Percentiles rank a stretch among this genome's conserved stretches.
These are phyloP conservation scores for Diplogasteroides magnus DNA, from an alignment of 1,140 invertebrate species.

Conservation along the genomic window DNA sequence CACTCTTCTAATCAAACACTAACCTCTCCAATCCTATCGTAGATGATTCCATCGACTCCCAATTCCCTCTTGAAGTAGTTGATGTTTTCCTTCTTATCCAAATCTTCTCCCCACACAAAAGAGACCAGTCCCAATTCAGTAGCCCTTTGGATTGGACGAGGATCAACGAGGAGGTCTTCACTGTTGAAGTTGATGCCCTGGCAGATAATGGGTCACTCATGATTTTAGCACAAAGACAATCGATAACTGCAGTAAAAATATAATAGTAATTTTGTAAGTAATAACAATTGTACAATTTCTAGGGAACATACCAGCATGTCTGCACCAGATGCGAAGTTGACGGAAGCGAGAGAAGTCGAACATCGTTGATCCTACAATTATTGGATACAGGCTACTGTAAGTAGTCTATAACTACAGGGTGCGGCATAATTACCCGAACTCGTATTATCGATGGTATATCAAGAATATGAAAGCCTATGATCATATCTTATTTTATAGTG, in stretches of 20 bases:
- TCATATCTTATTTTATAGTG: too few species aligned
- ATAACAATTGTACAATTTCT: background rate
- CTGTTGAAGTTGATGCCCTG: conserved; percentile 52
- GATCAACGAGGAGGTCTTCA: conserved; percentile 44
- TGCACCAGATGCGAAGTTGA: conserved; percentile 44
- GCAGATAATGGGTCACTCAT: conserved; percentile 16
- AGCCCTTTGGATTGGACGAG: conserved; percentile 42
- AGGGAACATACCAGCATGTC: conserved; percentile 35
- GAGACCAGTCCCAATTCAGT: conserved; percentile 48
- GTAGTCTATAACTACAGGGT: too few species aligned
- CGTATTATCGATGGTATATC: too few species aligned
- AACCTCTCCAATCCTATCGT: conserved; percentile 35
- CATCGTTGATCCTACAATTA: conserved; percentile 49
- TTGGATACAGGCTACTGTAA: too few species aligned
- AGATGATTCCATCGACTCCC: conserved; percentile 52
- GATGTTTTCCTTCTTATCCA: conserved; percentile 45
- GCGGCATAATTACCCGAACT: too few species aligned
- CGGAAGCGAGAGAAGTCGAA: conserved; percentile 41
- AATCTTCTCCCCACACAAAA: conserved; percentile 54
- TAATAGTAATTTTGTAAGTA: conserved; percentile 13
- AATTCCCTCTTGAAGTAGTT: conserved; percentile 52
- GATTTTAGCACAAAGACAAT: too few species aligned
- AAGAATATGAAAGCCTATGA: too few species aligned
- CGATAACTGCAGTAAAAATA: background rate
- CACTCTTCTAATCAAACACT: background rate